Conservation (phyloP, 2,797 vertebrate species). For the Vultur gryphus region DNA sequence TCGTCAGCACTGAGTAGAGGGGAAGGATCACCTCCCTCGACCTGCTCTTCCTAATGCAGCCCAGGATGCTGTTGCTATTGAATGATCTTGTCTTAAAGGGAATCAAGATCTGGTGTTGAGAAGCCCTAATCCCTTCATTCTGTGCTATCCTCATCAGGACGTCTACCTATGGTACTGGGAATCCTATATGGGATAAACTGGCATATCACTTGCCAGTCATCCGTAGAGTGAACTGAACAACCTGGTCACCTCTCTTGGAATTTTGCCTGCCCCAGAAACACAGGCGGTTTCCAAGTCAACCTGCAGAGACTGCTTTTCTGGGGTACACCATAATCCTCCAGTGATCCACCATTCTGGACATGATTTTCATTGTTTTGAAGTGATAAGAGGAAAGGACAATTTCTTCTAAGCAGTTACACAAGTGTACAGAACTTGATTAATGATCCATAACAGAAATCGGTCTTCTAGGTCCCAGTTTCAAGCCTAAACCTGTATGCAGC, state of each 20-base stretch:
- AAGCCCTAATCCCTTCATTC: background rate
- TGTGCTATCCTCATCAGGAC: background rate
- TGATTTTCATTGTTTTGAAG: background rate
- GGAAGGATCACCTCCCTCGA: background rate
- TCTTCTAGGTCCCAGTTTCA: background rate
- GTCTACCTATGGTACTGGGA: background rate
- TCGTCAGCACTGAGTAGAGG: background rate
- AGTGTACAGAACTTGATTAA: background rate
- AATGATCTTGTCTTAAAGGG: background rate
- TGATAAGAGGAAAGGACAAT: fast-evolving
- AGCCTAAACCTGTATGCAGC: background rate
- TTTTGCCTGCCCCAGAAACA: background rate
- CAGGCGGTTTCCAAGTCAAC: background rate
- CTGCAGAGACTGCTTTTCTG: background rate
- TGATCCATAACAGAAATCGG: background rate
- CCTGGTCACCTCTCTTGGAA: background rate
- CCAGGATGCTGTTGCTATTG: background rate
- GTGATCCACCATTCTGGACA: background rate
- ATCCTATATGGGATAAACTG: background rate
- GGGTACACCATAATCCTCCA: background rate
- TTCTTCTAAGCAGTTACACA: background rate
- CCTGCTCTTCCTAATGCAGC: background rate
- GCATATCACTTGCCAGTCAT: background rate
- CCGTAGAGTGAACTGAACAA: background rate
- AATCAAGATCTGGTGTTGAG: background rate